Base-by-base conservation (phyloP, 2,113 vertebrate genomes). In the Drymodes brunneopygia region DNA sequence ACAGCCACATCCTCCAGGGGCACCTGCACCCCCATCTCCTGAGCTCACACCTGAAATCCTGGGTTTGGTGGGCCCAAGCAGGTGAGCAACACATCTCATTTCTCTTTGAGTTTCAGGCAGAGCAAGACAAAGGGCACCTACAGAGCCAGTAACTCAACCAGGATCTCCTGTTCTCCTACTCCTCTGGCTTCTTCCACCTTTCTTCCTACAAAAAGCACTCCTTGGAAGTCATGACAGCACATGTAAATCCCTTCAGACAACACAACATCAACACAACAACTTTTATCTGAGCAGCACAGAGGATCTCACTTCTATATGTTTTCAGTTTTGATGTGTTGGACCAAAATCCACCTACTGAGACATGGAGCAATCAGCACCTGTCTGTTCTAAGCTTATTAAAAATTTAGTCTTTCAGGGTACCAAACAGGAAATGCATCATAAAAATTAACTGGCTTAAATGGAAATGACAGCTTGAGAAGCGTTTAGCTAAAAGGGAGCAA, bases 221-320 rank as follows among this genome's bases (percentile, higher is more conserved):
- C 50, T 29, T 72, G 45, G 36, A 86, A 91, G 42, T 31, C 73
- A 66, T 4, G 40, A 67, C 44, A 89, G 64, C 64, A 77, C 45
- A 13, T 2, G 36, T 36, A 90, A 88, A 92, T 45, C 81, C 61
- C 51, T 84, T 57, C 89, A 92, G 69, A 77, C 91, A 67, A 72
- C n/a, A 73, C 58, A 65, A 12, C 35, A 4, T 0, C 9, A n/a
- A n/a, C n/a, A n/a, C n/a, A n/a, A n/a, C n/a, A n/a, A n/a, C 65
- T 83, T 94, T 95, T 62, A 94, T 90, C 86, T 53, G 51, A 84
- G 72, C 10, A 93, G 70, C 93, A 90, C 91, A 94, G 72, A 87
- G 40, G 54, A 90, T 65, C 73, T 69, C 56, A 25, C 86, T 74
- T 74, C 35, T 7, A 35, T 3, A 67, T 2, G 7, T 58, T 87